Base-by-base conservation (phyloP, 2,113 vertebrate species). In the Siphamia tubifer region DNA sequence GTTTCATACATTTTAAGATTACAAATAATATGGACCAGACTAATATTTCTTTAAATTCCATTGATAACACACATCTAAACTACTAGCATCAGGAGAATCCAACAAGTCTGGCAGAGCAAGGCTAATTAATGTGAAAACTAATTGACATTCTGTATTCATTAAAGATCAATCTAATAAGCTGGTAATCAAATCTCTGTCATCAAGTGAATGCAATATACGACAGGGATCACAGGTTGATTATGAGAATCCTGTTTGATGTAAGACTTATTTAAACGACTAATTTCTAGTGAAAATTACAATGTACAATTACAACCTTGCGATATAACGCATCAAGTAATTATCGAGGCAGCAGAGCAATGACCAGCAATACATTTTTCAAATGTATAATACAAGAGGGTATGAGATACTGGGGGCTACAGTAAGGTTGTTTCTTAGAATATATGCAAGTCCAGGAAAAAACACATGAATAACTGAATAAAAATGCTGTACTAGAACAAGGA, bases 121-220 rank as follows among this genome's bases (percentile, higher is more conserved):
- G 16, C 52, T 68, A 54, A 58, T 65, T 35, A 60, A 12, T 11
- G 43, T 27, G 42, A 79, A 61, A 52, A 71, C 53, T 23, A 39
- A 48, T 66, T 66, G 47, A 45, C 21, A 27, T 35, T 31, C 4
- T 23, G 28, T 51, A n/a, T 32, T 17, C 0, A 49, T 73, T 35
- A 43, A 24, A 40, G 52, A 58, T 52, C 13, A n/a, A 31, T 60
- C 61, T 47, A 32, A 65, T 61, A 48, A 45, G 45, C 25, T 64
- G 15, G 16, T 42, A 54, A 68, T 64, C 36, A 61, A 77, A 57
- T 23, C 15, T 21, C 38, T 40, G 23, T n/a, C 15, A 21, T 49
- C 25, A 32, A 25, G 55, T 38, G 7, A 60, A 48, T n/a, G 9
- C 12, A 48, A 42, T 15, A 24, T 13, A 10, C 2, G 24, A 8